phyloP scores from a whole-genome alignment of 2,888 invertebrate genomes.

The Pseudolycoriella hygida region DNA sequence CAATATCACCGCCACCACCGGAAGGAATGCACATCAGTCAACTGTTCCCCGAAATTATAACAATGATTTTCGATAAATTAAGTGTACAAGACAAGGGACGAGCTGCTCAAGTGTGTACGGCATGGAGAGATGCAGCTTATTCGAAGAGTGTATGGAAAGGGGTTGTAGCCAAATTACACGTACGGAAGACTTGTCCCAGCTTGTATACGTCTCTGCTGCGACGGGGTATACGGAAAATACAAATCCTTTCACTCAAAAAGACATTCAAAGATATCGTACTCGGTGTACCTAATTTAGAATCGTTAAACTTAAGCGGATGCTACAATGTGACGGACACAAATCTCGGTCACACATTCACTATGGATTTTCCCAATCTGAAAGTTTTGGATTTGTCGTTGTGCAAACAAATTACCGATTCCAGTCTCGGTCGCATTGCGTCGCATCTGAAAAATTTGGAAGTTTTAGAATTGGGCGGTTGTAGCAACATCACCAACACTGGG shows the following conservation, averaged over 20 bases:
- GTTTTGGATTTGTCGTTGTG: slow-evolving; percentile 77
- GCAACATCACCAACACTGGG: slow-evolving; percentile 78
- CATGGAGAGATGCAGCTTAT: slow-evolving; percentile 87
- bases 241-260: slow-evolving; percentile 69
- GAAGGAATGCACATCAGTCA: slow-evolving; percentile 63
- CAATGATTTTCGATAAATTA: slow-evolving; percentile 79
- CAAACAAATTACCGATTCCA: slow-evolving; percentile 88
- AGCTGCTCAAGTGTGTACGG: slow-evolving; percentile 74
- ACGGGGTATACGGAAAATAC: slow-evolving; percentile 74
- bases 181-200: slow-evolving; percentile 64
- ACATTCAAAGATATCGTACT: slow-evolving; percentile 72
- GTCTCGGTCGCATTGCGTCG: slow-evolving; percentile 69
- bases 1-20: slow-evolving; percentile 30
- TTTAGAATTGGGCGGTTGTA: slow-evolving; percentile 81
- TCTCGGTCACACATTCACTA: slow-evolving; percentile 61
- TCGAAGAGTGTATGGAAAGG: slow-evolving; percentile 87
- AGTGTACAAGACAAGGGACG: slow-evolving; percentile 77
- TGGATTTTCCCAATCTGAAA: slow-evolving; percentile 55
- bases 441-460: slow-evolving; percentile 70
- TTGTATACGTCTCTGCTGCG: slow-evolving; percentile 72
- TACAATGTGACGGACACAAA: slow-evolving; percentile 82
- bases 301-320: slow-evolving; percentile 80
- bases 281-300: slow-evolving; percentile 70
- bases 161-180: slow-evolving; percentile 78
- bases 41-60: slow-evolving; percentile 81